Percentiles rank a stretch among this genome's conserved stretches.
phyloP scores from a whole-genome alignment of 1,140 invertebrate genomes.

The Rhagoletis zephyria region DNA sequence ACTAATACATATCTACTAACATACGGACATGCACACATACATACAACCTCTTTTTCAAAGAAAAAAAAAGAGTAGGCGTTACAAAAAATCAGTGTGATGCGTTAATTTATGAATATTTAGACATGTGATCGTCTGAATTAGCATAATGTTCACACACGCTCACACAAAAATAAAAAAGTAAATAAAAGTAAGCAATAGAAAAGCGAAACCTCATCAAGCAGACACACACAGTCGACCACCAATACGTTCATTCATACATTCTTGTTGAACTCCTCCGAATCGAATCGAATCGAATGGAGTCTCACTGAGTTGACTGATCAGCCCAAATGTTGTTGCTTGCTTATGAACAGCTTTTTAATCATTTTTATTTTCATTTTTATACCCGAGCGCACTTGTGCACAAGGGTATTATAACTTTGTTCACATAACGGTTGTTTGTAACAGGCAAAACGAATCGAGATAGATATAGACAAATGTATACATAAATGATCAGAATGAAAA shows the following conservation, averaged over 20 bases:
- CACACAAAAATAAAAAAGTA: neutral
- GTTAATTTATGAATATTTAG: slow-evolving; percentile 20
- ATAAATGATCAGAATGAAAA: too few species aligned
- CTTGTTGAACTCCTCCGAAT: neutral
- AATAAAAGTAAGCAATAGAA: neutral
- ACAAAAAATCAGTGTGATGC: neutral
- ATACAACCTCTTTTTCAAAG: neutral
- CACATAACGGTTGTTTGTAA: too few species aligned
- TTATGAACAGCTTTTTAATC: neutral
- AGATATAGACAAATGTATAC: too few species aligned
- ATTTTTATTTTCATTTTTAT: neutral
- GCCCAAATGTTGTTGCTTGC: neutral
- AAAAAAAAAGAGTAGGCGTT: neutral
- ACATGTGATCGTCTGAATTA: neutral
- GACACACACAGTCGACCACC: too few species aligned
- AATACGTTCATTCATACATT: neutral
- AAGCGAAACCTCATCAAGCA: neutral
- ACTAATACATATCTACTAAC: neutral
- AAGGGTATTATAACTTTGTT: too few species aligned
- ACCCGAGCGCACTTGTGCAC: too few species aligned
- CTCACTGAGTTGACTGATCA: neutral
- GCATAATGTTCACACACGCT: neutral
- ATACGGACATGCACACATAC: neutral
- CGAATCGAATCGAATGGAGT: neutral
- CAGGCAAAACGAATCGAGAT: too few species aligned